These are phyloP conservation scores for Parauchenoglanis punctatus DNA, from an alignment of 2,797 vertebrate species.

Conservation along the genomic window DNA sequence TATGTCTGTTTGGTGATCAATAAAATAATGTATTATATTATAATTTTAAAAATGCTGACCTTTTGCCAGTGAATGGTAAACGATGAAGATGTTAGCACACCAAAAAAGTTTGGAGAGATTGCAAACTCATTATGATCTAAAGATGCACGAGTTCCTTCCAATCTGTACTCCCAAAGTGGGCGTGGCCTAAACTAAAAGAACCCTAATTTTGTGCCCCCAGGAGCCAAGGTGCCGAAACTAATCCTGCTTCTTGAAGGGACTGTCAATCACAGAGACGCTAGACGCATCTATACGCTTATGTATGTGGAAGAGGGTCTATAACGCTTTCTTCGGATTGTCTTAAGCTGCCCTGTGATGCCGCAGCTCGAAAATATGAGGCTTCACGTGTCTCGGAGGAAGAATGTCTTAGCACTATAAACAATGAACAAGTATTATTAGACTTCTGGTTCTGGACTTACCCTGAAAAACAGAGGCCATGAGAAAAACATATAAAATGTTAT, in stretches of 20 bases:
- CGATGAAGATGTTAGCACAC: background rate
- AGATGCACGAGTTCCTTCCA: background rate
- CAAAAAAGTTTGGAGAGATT: background rate
- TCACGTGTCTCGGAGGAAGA: too few species aligned
- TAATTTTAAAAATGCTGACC: too few species aligned
- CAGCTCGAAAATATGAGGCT: too few species aligned
- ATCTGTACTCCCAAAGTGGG: background rate
- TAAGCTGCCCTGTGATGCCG: too few species aligned
- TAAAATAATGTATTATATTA: too few species aligned
- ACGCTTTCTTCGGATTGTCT: too few species aligned
- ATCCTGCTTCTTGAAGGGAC: background rate
- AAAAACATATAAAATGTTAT: too few species aligned
- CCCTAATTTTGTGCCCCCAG: background rate
- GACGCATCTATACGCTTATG: background rate
- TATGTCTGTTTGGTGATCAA: background rate
- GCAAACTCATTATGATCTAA: background rate
- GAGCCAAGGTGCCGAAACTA: background rate
- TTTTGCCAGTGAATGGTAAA: background rate
- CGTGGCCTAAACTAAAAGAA: background rate
- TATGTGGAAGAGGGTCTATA: background rate
- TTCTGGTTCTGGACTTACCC: too few species aligned
- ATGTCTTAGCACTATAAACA: too few species aligned
- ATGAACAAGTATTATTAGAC: too few species aligned
- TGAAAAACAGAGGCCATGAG: too few species aligned
- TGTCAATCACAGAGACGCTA: background rate